These are phyloP conservation scores for Thysanoteuthis rhombus DNA, from an alignment of 2,888 invertebrate species.

Conservation along the genomic window DNA sequence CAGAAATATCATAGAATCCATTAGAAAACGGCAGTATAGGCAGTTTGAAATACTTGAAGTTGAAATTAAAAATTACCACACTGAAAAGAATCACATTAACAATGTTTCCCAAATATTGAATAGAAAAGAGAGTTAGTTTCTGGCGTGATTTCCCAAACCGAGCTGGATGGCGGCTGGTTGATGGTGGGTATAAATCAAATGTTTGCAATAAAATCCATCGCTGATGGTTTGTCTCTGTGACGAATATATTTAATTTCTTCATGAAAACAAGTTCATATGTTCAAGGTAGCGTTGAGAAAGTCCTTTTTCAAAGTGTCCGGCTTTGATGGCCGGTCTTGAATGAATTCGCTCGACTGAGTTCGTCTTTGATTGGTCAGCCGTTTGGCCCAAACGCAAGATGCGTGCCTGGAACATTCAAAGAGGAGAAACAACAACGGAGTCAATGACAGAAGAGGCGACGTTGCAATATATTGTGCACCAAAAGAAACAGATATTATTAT, in stretches of 20 bases:
- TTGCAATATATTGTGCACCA: neutral
- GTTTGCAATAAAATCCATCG: neutral
- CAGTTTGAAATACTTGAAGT: neutral
- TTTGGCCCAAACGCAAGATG: neutral
- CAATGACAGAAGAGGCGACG: too few species aligned
- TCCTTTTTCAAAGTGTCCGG: neutral
- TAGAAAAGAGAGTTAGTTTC: neutral
- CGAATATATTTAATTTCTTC: neutral
- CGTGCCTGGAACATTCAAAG: neutral
- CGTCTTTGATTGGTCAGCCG: neutral
- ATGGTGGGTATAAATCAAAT: neutral
- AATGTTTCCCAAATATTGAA: neutral
- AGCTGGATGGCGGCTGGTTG: neutral
- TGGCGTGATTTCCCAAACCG: too few species aligned
- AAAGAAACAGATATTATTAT: neutral
- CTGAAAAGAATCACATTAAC: neutral
- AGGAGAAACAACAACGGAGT: neutral
- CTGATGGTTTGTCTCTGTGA: neutral
- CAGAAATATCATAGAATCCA: neutral
- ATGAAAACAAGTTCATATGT: neutral
- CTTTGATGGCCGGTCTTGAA: neutral
- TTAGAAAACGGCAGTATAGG: too few species aligned
- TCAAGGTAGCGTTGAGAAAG: constrained; percentile 12
- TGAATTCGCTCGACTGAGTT: neutral
- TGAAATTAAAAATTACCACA: neutral